Conservation (phyloP, 2,113 vertebrate genomes). For the Colistium nudipinnis region DNA sequence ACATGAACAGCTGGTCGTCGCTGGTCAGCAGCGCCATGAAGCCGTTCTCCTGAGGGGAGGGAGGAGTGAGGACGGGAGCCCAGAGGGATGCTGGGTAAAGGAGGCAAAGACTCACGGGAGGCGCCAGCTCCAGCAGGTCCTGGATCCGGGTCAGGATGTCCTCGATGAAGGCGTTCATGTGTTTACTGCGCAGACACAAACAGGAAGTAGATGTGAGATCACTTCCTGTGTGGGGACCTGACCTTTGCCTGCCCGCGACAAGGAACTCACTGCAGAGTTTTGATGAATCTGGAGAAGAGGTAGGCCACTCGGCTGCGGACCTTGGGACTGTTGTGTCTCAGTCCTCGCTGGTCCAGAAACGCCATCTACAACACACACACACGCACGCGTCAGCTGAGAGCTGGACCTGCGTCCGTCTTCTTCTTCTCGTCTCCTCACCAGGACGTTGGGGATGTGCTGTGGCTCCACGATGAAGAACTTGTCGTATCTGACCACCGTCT, state of each 20-base stretch:
- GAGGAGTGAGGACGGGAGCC: background rate
- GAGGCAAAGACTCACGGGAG: conserved; percentile 86
- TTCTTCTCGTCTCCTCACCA: conserved; percentile 81
- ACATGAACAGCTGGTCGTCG: conserved; percentile 98
- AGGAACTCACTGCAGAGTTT: conserved; percentile 94
- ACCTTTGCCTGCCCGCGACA: too few species aligned
- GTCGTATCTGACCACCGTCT: conserved; percentile 96
- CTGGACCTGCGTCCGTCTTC: too few species aligned
- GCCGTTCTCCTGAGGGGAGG: conserved; percentile 90
- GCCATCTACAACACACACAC: conserved; percentile 90
- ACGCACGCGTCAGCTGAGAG: too few species aligned
- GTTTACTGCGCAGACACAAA: conserved; percentile 82
- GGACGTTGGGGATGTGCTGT: conserved; percentile 92
- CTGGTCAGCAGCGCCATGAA: conserved; percentile 91
- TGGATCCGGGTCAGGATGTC: conserved; percentile 96
- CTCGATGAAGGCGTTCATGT: conserved; percentile 96
- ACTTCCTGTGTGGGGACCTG: too few species aligned
- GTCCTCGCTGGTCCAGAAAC: conserved; percentile 95
- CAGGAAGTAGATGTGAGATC: background rate
- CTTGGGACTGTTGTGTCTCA: conserved; percentile 94
- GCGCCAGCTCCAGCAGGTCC: conserved; percentile 92
- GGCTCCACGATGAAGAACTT: conserved; percentile 97
- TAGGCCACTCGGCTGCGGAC: conserved; percentile 95
- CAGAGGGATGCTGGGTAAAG: background rate
- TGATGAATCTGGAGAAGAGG: conserved; percentile 97